Evolutionary conservation across 1,140 invertebrate species (phyloP).

Genomic region (Bicyclus anynana): DNA sequence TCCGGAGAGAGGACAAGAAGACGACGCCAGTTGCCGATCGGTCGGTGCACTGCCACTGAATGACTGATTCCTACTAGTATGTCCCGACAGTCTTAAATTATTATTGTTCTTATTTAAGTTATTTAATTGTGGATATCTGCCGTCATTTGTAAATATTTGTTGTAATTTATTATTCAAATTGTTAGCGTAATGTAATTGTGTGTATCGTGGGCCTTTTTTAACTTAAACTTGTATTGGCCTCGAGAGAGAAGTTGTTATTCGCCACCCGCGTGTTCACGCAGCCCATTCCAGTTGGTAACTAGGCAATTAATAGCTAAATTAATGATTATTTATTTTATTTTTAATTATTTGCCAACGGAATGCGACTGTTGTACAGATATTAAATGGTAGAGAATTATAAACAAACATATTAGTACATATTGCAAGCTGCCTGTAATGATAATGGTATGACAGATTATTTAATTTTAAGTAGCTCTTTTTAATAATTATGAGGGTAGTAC

Average conservation of each 20-base stretch:
- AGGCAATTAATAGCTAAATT: conserved; percentile 74
- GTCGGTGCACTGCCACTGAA: conserved; percentile 53
- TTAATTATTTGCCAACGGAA: conserved; percentile 74
- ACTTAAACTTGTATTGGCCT: conserved; percentile 47
- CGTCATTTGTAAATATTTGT: conserved; percentile 72
- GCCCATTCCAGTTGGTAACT: conserved; percentile 72
- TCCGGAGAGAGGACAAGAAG: conserved; percentile 40
- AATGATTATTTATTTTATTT: conserved; percentile 70
- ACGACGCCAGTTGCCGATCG: conserved; percentile 41
- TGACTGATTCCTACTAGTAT: conserved; percentile 75
- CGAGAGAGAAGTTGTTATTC: conserved; percentile 67
- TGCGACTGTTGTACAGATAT: conserved; percentile 74
- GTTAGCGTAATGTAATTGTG: conserved; percentile 62
- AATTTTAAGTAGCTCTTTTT: conserved; percentile 6
- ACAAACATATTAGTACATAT: conserved; percentile 13
- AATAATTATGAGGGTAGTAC: neutral
- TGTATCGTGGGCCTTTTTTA: conserved; percentile 48
- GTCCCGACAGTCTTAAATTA: conserved; percentile 67
- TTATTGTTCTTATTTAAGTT: conserved; percentile 67
- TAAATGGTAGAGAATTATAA: conserved; percentile 61
- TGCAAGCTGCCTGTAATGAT: conserved; percentile 25
- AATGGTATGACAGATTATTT: conserved; percentile 5
- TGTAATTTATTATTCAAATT: conserved; percentile 69
- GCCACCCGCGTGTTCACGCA: conserved; percentile 75
- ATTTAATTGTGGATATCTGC: conserved; percentile 67